Base-by-base conservation (phyloP, 2,113 vertebrate species). In the Microtus richardsoni region DNA sequence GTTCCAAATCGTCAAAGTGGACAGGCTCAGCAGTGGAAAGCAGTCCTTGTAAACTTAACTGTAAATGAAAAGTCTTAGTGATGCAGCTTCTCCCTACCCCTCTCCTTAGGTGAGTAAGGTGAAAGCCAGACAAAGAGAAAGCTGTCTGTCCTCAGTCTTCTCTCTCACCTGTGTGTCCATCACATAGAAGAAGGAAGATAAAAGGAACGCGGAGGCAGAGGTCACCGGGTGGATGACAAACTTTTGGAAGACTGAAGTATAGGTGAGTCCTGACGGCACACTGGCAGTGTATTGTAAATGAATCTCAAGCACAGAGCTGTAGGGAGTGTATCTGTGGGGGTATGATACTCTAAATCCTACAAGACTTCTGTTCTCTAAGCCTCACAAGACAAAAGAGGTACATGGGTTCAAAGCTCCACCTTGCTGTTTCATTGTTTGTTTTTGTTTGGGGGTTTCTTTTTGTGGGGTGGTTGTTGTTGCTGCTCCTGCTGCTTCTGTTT, bases 21-120 rank as follows among this genome's bases (percentile, higher is more conserved):
- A 28, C 5, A 28, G 19, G 96, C 70, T 54, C 92, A 85, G 70
- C 12, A 5, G 39, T 83, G 52, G 26, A 70, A 33, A 5, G 41
- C 36, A 91, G 54, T 58, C 24, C 30, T 96, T 79, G 30, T 2
- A 93, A 64, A 28, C 24, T 77, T 82, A 52, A 52, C 24, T 17
- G 30, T 54, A 68, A 95, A 78, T 36, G 64, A 68, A 86, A 89
- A 73, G 54, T 93, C 82, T 78, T 74, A 16, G 49, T 85, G 39
- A 17, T 28, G 12, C 21, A 36, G n/a, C 39, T 91, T 54, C 90
- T 93, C 64, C 94, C 89, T 41, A 41, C 7, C 60, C 49, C 8
- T 66, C 14, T 64, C 41, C 11, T 54, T 28, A n/a, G 19, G 26
- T 36, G 33, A 85, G 47, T 2, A 73, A 39, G 26, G 19, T 73